A percentile compares a stretch with the other conserved stretches of the same genome.
Evolutionary conservation across 2,797 vertebrate species (phyloP).

Genomic region (Eospalax fontanierii): DNA sequence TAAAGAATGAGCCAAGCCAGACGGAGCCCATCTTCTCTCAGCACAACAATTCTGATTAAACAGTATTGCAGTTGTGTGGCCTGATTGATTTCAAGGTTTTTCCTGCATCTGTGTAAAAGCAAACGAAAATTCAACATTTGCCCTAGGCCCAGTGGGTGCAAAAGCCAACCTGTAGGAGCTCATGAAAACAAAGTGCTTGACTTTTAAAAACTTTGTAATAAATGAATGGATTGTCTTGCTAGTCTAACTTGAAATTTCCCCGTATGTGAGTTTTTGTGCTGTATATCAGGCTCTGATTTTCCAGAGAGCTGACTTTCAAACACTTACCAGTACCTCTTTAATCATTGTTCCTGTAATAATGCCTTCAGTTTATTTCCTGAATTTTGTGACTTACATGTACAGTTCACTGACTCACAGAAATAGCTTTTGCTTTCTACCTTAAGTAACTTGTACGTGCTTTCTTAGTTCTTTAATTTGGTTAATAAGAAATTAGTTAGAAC

Average conservation of each 20-base stretch:
- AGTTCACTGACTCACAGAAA: conserved; percentile 26
- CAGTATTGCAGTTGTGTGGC: neutral
- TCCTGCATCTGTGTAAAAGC: neutral
- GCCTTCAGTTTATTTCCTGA: conserved; percentile 47
- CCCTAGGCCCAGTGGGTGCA: neutral
- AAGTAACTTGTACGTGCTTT: neutral
- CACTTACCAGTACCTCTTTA: neutral
- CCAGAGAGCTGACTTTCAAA: conserved; percentile 15
- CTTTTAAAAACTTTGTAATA: conserved; percentile 40
- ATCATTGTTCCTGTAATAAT: neutral
- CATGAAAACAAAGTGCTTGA: neutral
- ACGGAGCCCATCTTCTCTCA: neutral
- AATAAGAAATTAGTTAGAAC: neutral
- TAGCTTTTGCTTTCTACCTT: conserved; percentile 3
- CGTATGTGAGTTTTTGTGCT: neutral
- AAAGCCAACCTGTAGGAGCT: neutral
- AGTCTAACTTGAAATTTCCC: conserved; percentile 7
- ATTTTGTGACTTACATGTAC: neutral
- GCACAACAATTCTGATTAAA: neutral
- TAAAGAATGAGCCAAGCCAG: neutral
- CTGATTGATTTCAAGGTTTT: neutral
- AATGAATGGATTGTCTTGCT: neutral
- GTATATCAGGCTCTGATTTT: neutral
- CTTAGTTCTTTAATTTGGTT: neutral
- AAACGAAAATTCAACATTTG: neutral